Percentiles rank a stretch among this genome's conserved stretches.
Evolutionary conservation across 2,888 invertebrate genomes (phyloP).

Genomic region (Bombylius discolor): DNA sequence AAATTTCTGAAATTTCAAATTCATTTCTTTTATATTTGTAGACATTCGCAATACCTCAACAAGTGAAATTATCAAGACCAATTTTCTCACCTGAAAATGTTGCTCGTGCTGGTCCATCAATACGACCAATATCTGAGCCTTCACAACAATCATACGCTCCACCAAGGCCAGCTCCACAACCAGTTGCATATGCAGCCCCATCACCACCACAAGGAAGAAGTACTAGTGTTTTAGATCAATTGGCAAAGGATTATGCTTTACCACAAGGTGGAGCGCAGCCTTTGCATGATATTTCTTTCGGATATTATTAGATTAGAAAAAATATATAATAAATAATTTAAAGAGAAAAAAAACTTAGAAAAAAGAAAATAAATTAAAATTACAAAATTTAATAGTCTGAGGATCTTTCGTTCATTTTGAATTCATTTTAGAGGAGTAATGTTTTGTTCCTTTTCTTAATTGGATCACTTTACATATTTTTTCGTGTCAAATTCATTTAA

Average conservation of each 20-base stretch:
- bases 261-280: constrained; percentile 56
- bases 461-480: no score
- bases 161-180: constrained; percentile 19
- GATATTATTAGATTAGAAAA: constrained; percentile 49
- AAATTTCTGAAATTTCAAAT: no score
- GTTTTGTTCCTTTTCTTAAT: no score
- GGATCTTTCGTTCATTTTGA: no score
- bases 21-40: constrained; percentile 9
- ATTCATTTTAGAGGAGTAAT: no score
- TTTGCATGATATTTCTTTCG: constrained; percentile 71
- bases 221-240: constrained; percentile 57
- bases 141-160: constrained; percentile 22
- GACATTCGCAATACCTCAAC: constrained; percentile 13
- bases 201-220: constrained; percentile 23
- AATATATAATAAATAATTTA: no score
- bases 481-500: no score
- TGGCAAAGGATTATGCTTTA: constrained; percentile 66
- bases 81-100: constrained; percentile 23
- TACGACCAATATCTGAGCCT: constrained; percentile 10
- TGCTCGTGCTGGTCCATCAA: constrained; percentile 14
- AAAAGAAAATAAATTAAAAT: no score
- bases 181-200: constrained; percentile 6
- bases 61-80: constrained; percentile 30
- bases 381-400: no score
- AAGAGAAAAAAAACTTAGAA: no score